These are phyloP conservation scores for Sarcophaga carnaria DNA, from an alignment of 2,888 invertebrate genomes.

Conservation along the genomic window DNA sequence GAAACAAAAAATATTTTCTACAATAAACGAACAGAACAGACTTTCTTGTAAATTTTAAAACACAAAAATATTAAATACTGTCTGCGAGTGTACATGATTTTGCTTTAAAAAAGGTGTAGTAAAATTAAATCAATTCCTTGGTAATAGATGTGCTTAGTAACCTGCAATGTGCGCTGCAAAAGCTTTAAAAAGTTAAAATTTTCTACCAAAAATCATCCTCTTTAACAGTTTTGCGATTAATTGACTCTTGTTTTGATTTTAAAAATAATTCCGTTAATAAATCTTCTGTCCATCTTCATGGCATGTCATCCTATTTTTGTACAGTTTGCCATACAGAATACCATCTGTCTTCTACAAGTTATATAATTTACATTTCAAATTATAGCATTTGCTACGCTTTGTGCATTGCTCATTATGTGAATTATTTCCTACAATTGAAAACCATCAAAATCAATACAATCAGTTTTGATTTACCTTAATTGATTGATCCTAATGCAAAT, in stretches of 20 bases:
- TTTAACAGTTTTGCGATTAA: too few relatives aligned
- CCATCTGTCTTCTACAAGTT: neutral
- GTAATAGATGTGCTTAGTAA: too few relatives aligned
- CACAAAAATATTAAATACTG: too few relatives aligned
- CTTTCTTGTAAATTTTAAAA: neutral
- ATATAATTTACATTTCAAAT: neutral
- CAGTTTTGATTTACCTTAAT: neutral
- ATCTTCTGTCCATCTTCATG: neutral
- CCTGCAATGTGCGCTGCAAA: too few relatives aligned
- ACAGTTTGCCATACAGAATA: too few relatives aligned
- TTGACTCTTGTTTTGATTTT: too few relatives aligned
- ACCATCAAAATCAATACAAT: neutral
- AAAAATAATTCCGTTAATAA: neutral
- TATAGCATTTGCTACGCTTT: neutral
- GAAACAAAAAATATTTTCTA: neutral
- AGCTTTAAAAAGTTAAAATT: too few relatives aligned
- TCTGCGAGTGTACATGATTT: too few relatives aligned
- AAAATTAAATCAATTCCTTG: too few relatives aligned
- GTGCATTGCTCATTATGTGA: neutral
- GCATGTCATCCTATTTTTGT: neutral
- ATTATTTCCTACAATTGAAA: neutral
- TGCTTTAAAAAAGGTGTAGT: too few relatives aligned
- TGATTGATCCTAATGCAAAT: constrained; percentile 10
- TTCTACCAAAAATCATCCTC: too few relatives aligned
- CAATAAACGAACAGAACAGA: neutral